Percentiles rank a stretch among this genome's conserved stretches.
These are phyloP conservation scores for Bagarius yarrelli DNA, from an alignment of 2,113 vertebrate genomes.

Conservation along the genomic window DNA sequence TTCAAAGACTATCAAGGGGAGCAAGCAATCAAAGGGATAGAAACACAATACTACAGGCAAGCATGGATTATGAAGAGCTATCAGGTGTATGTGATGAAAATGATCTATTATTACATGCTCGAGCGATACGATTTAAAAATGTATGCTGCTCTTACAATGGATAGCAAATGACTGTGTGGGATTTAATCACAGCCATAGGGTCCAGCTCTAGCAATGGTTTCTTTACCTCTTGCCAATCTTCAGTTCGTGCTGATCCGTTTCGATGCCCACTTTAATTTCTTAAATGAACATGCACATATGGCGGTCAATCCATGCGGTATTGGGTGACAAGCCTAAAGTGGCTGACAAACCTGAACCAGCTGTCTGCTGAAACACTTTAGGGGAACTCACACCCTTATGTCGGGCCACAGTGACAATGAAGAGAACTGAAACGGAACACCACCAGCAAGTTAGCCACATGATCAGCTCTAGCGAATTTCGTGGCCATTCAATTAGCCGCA, in stretches of 20 bases:
- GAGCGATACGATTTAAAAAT: constrained; percentile 6
- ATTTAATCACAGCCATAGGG: constrained; percentile 20
- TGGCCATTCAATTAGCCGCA: constrained; percentile 50
- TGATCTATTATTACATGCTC: constrained; percentile 28
- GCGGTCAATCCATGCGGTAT: constrained; percentile 6
- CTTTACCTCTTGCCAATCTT: not conserved
- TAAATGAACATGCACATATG: constrained; percentile 33
- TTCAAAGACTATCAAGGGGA: constrained; percentile 44
- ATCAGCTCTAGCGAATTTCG: constrained; percentile 41
- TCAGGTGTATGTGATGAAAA: constrained; percentile 37
- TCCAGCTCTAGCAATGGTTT: not conserved
- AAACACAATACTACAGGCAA: constrained; percentile 35
- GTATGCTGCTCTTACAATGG: not conserved
- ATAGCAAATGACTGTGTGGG: not conserved
- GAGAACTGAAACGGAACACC: constrained; percentile 35
- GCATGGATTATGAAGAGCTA: constrained; percentile 31
- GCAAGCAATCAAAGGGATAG: constrained; percentile 46
- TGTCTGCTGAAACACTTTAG: constrained; percentile 23
- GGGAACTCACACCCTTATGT: constrained; percentile 23
- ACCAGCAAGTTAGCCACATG: constrained; percentile 26
- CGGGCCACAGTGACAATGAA: constrained; percentile 20
- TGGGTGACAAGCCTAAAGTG: constrained; percentile 4
- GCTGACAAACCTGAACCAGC: constrained; percentile 15
- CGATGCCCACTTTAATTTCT: constrained; percentile 22
- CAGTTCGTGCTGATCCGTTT: constrained; percentile 15